These are phyloP conservation scores for Erinaceus europaeus DNA, from an alignment of 2,113 vertebrate genomes.

Conservation along the genomic window DNA sequence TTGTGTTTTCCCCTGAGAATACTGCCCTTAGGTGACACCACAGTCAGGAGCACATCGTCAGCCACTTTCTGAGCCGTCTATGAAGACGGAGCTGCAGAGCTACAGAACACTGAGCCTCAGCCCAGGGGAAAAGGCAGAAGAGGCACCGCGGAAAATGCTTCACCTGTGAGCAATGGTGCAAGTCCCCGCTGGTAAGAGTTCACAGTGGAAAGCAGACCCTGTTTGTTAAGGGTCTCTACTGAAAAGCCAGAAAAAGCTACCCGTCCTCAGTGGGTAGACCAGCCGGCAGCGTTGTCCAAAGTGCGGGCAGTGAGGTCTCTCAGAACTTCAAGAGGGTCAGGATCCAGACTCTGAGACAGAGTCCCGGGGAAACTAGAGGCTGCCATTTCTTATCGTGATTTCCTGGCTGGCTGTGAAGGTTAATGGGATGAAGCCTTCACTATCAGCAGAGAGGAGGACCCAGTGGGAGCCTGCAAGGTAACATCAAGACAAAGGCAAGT, in stretches of 20 bases:
- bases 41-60: not conserved
- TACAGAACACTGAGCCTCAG: not conserved
- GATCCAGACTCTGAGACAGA: conserved; percentile 57
- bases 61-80: not conserved
- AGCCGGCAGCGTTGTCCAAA: not conserved
- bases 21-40: not conserved
- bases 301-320: conserved; percentile 44
- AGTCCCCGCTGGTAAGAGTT: not conserved
- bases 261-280: conserved; percentile 18
- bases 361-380: conserved; percentile 37
- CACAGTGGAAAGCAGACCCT: not conserved
- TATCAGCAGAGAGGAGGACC: conserved; percentile 91
- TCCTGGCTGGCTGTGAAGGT: conserved; percentile 87
- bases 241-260: not conserved
- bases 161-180: not conserved
- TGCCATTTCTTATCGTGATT: conserved; percentile 86
- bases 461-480: conserved; percentile 87
- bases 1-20: conserved; percentile 66
- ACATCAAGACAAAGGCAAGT: not conserved
- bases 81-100: not conserved
- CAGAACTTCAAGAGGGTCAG: conserved; percentile 53
- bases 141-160: fast-evolving
- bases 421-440: conserved; percentile 91
- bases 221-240: not conserved
- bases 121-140: not conserved